Evolutionary conservation across 2,113 vertebrate genomes (phyloP), one percentile per base, ranked within the genome.

Genomic region (Brachirus orientalis): DNA sequence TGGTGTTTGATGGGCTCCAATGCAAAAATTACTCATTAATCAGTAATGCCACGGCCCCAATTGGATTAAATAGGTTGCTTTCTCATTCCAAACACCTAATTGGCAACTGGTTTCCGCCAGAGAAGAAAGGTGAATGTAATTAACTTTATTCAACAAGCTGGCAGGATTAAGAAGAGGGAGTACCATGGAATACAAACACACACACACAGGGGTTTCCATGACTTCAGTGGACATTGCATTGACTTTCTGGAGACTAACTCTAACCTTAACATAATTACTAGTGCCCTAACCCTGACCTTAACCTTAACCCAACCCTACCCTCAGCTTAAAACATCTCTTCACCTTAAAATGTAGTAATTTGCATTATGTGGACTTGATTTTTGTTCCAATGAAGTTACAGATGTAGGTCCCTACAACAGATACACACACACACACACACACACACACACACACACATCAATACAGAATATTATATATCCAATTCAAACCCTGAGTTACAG

Each of bases 61-160:
- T 18, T 57, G 59, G 64, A 69, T 65, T 75, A 50, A 41, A 58
- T 54, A 9, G 48, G 43, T 55, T 44, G 33, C 58, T 65, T 63
- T 77, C 55, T 51, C 41, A 57, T 79, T 79, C 40, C 18, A 22
- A 79, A 69, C 63, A 61, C n/a, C 60, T 79, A 64, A 76, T 76
- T 63, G 61, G 45, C 44, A 50, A 51, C 80, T 52, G 53, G 55
- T 69, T 75, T 56, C 51, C 58, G 46, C 35, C 57, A 66, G 56
- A 52, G 57, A 63, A 62, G 40, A 75, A 69, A 75, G 62, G 51
- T 63, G 67, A 58, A 64, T 28, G 18, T 67, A 69, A 72, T 76
- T 76, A 83, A 69, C 67, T 75, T 69, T 54, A 62, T 40, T 54
- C 13, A 52, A 47, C 14, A n/a, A 65, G 65, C 35, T 22, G 12